Base-by-base conservation (phyloP, 2,888 invertebrate species). In the Cerastoderma edule region DNA sequence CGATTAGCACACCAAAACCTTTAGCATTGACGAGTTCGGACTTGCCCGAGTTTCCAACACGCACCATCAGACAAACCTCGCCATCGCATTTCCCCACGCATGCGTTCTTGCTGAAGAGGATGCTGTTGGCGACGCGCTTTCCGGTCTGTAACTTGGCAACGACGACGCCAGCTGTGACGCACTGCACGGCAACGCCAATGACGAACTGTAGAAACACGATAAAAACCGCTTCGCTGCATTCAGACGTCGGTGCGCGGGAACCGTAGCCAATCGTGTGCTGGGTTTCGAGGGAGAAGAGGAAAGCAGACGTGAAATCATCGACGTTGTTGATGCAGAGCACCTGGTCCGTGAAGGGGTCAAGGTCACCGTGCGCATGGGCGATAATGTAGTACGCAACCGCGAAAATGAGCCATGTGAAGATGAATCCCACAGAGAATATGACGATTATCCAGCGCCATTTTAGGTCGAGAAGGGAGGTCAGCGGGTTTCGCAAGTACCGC, bases 201-300 rank as follows among this genome's bases (percentile, higher is more conserved):
- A 98, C 97, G 85, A 97, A 97, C 93, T 98, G 98, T 78, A 97
- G 93, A 92, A 97, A 97, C 95, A 98, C 96, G 46, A 96, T 95
- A 91, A 97, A 95, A 86, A 97, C 96, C 33, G 97, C 97, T 91
- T 96, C 96, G 0, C 96, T 97, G 90, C 99, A 99, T 92, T 97
- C 97, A 83, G 98, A 95, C 0, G 97, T 97, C 0, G 97, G 97
- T 53, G 95, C 95, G 72, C 97, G 95, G 68, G 94, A 95, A 1
- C 97, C 97, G 91, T 97, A 97, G 54, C 97, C 98, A 85, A 98
- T 98, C 10, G 98, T 98, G 93, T 98, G 97, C 92, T 99, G 98
- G 1, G 98, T 98, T 94, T 99, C 99, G 46, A 99, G 96, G 80
- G 98, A 98, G 94, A 98, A 99, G 48, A 99, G 95, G 93, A 98